Evolutionary conservation across 2,113 vertebrate genomes (phyloP).

Genomic region (Salvator merianae): DNA sequence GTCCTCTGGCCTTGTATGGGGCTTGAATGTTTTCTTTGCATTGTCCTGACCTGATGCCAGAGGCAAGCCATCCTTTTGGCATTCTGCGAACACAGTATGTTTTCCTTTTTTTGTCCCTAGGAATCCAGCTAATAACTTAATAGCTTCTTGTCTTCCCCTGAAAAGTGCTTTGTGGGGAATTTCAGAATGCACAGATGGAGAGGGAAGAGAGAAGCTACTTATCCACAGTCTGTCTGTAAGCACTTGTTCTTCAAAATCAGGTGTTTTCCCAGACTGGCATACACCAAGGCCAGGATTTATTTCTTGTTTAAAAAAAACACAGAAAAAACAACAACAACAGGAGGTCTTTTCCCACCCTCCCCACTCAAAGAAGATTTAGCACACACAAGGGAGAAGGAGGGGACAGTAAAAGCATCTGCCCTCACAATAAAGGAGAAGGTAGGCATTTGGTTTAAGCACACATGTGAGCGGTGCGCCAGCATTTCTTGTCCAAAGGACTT

Average conservation of each 20-base stretch:
- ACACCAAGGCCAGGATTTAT: slow-evolving; percentile 40
- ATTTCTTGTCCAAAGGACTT: background rate
- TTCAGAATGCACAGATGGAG: slow-evolving; percentile 52
- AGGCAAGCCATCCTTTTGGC: slow-evolving; percentile 40
- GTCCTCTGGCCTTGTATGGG: slow-evolving; percentile 25
- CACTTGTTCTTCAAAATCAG: slow-evolving; percentile 36
- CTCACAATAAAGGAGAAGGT: slow-evolving; percentile 25
- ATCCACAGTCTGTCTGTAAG: slow-evolving; percentile 34
- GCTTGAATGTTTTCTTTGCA: slow-evolving; percentile 65
- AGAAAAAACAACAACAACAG: background rate
- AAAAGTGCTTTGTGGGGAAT: slow-evolving; percentile 55
- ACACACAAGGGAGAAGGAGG: slow-evolving; percentile 44
- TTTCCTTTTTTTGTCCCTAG: slow-evolving; percentile 48
- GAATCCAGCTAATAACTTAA: slow-evolving; percentile 74
- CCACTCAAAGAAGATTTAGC: slow-evolving; percentile 32
- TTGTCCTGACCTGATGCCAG: slow-evolving; percentile 65
- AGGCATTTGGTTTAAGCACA: background rate
- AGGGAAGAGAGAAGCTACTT: slow-evolving; percentile 28
- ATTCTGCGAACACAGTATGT: background rate
- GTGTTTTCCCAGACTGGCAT: slow-evolving; percentile 35
- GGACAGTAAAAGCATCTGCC: slow-evolving; percentile 35
- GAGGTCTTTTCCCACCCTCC: background rate
- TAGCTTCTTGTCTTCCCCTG: slow-evolving; percentile 45
- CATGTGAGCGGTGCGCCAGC: accelerated
- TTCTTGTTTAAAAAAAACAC: background rate